Conservation (phyloP, 2,797 vertebrate species). For the Astyanax mexicanus region DNA sequence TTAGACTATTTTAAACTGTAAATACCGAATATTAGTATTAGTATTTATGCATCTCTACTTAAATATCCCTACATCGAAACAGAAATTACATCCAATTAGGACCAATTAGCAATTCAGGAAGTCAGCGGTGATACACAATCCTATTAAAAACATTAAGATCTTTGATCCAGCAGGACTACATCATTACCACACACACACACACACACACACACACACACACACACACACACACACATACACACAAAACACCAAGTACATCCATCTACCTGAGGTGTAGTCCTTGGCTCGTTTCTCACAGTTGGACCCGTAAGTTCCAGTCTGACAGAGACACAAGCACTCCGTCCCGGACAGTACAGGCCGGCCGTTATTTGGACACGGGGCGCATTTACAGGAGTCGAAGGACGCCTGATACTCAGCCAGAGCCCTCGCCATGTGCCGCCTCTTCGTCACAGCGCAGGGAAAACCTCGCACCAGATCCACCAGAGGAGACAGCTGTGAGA, state of each 20-base stretch:
- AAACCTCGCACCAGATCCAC: slow-evolving; percentile 84
- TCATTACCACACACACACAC: neutral
- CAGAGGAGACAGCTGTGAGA: slow-evolving; percentile 81
- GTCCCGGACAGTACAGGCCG: slow-evolving; percentile 80
- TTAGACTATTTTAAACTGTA: no score
- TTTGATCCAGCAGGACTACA: neutral
- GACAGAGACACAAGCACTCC: slow-evolving; percentile 89
- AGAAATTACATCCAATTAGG: no score
- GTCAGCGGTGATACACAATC: no score
- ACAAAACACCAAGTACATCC: no score
- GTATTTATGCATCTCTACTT: no score
- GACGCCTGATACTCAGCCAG: slow-evolving; percentile 79
- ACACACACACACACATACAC: slow-evolving; percentile 19
- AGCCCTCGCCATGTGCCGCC: slow-evolving; percentile 84
- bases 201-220: no score
- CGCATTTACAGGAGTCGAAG: slow-evolving; percentile 88
- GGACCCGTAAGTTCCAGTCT: slow-evolving; percentile 85
- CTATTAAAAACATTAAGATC: no score
- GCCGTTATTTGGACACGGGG: slow-evolving; percentile 89
- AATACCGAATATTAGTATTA: no score
- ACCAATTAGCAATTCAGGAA: no score
- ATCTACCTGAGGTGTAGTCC: slow-evolving; percentile 78
- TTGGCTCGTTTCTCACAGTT: slow-evolving; percentile 84
- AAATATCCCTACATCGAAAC: no score
- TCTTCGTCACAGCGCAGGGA: slow-evolving; percentile 87